Evolutionary conservation across 2,113 vertebrate species (phyloP).

Genomic region (Spilogale gracilis): DNA sequence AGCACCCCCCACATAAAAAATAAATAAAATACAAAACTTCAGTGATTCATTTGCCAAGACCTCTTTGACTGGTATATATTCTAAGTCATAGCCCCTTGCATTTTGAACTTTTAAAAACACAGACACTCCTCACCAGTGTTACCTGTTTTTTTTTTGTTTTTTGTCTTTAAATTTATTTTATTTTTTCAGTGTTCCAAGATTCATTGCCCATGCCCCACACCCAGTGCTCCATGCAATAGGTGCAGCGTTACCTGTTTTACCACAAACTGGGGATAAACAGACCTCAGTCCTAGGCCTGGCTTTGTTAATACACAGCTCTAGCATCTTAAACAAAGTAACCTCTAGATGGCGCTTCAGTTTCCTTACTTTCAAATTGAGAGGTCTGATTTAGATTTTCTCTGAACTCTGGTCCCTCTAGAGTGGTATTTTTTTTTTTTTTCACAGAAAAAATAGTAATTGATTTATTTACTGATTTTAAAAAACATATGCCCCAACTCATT

Average conservation of each 20-base stretch:
- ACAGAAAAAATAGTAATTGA: neutral
- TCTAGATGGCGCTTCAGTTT: neutral
- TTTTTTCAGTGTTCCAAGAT: no score
- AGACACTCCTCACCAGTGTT: neutral
- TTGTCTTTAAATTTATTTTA: no score
- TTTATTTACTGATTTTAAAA: slow-evolving; percentile 13
- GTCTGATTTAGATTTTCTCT: neutral
- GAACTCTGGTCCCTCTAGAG: neutral
- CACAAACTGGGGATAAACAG: neutral
- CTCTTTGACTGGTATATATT: neutral
- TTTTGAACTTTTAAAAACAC: slow-evolving; percentile 11
- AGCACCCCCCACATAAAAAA: neutral
- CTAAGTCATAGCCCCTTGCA: neutral
- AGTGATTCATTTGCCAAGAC: slow-evolving; percentile 13
- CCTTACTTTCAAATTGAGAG: neutral
- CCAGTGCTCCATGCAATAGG: no score
- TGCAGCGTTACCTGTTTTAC: neutral
- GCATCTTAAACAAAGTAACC: neutral
- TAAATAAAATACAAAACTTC: neutral
- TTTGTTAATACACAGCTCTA: neutral
- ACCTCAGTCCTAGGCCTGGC: neutral
- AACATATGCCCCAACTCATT: neutral
- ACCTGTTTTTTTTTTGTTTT: neutral
- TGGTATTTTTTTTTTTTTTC: neutral
- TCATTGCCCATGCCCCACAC: no score